Conservation (phyloP, 2,888 invertebrate species). For the Chrysodeixis includens region DNA sequence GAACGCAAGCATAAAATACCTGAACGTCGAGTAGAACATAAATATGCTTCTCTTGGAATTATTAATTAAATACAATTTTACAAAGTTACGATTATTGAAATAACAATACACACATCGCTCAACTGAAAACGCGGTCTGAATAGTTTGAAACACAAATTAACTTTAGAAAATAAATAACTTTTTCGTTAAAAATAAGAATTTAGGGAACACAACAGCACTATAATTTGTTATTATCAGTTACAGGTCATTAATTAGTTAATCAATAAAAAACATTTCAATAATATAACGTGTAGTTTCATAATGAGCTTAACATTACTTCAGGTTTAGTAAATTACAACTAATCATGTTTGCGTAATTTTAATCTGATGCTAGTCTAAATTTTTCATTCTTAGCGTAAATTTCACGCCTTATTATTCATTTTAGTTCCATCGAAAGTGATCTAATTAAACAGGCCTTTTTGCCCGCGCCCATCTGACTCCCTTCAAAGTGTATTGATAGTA, state of each 20-base stretch:
- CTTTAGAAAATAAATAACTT: background rate
- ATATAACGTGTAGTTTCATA: background rate
- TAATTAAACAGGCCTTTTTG: conserved; percentile 23
- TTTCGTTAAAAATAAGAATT: background rate
- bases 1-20: conserved; percentile 1
- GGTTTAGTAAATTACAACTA: background rate
- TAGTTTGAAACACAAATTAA: background rate
- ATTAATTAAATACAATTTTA: conserved; percentile 18
- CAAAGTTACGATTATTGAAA: conserved; percentile 20
- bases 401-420: conserved; percentile 8
- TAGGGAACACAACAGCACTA: background rate
- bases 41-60: background rate
- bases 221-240: background rate
- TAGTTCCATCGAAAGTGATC: conserved; percentile 21
- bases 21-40: background rate
- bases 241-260: background rate
- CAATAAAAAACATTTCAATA: background rate
- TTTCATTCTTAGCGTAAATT: background rate
- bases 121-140: background rate
- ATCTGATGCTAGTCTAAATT: conserved; percentile 21
- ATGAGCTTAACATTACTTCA: background rate
- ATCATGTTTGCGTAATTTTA: conserved; percentile 24
- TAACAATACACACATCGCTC: conserved; percentile 24
- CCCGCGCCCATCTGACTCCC: conserved; percentile 5
- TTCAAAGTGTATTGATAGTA: conserved; percentile 28